Conservation (phyloP, 2,888 invertebrate species). For the Vanessa cardui region DNA sequence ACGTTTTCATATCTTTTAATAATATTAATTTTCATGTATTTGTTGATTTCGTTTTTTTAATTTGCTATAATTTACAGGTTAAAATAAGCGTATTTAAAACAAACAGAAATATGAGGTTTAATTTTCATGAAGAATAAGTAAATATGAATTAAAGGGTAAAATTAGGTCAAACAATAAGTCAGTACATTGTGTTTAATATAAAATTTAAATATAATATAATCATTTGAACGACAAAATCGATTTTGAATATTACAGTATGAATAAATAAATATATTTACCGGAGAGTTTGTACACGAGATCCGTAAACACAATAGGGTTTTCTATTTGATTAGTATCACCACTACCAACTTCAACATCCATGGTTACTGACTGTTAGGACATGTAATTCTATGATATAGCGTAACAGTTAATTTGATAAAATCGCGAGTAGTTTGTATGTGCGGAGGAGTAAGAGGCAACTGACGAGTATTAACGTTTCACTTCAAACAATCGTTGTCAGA, state of each 20-base stretch:
- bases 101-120: too few relatives aligned
- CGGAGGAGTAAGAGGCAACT: slow-evolving; percentile 17
- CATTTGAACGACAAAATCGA: too few relatives aligned
- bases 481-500: slow-evolving; percentile 1
- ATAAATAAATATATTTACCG: slow-evolving; percentile 42
- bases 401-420: neutral
- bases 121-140: too few relatives aligned
- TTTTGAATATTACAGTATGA: neutral
- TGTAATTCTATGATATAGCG: neutral
- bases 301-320: slow-evolving; percentile 48
- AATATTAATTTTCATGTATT: too few relatives aligned
- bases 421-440: slow-evolving; percentile 7
- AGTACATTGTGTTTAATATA: too few relatives aligned
- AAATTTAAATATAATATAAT: too few relatives aligned
- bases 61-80: too few relatives aligned
- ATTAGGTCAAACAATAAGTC: too few relatives aligned
- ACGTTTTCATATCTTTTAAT: too few relatives aligned
- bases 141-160: too few relatives aligned
- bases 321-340: slow-evolving; percentile 29
- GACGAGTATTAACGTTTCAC: slow-evolving; percentile 18
- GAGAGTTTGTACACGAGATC: slow-evolving; percentile 48
- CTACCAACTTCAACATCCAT: slow-evolving; percentile 54
- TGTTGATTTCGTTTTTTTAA: too few relatives aligned
- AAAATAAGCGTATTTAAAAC: too few relatives aligned
- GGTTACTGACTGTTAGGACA: neutral